phyloP scores from a whole-genome alignment of 2,888 invertebrate genomes.

The Cosmorhoe ocellata region DNA sequence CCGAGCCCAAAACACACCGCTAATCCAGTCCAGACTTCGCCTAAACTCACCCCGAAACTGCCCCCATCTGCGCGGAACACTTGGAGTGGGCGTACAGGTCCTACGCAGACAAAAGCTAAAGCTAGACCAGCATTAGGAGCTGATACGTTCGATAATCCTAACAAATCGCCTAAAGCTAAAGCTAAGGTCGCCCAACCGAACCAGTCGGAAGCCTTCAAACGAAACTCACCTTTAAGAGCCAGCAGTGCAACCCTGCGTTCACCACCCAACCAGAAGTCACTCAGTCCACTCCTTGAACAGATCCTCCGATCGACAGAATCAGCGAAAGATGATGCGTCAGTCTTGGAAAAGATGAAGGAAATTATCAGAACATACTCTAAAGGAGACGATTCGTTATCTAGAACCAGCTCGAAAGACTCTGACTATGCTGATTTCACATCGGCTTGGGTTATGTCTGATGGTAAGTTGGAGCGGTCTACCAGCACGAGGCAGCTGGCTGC shows the following conservation, averaged over 20 bases:
- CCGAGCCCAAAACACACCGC: conserved; percentile 73
- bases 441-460: conserved; percentile 88
- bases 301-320: conserved; percentile 87
- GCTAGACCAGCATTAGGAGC: conserved; percentile 66
- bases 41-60: conserved; percentile 66
- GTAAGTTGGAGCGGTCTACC: conserved; percentile 83
- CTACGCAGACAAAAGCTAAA: conserved; percentile 64
- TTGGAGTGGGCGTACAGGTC: conserved; percentile 86
- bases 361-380: conserved; percentile 76
- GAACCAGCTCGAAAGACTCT: conserved; percentile 80
- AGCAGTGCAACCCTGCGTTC: conserved; percentile 77
- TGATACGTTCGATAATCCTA: conserved; percentile 74
- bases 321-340: conserved; percentile 87
- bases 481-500: conserved; percentile 78
- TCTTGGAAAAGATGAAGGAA: conserved; percentile 89
- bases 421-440: conserved; percentile 87
- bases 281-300: conserved; percentile 87
- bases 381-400: conserved; percentile 71
- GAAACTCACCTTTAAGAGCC: conserved; percentile 76
- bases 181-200: conserved; percentile 48
- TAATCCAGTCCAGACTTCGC: conserved; percentile 66
- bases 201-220: conserved; percentile 72
- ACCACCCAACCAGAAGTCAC: conserved; percentile 83
- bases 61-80: conserved; percentile 84
- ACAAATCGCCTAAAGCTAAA: conserved; percentile 83